These are phyloP conservation scores for Gymnarchus niloticus DNA, from an alignment of 2,113 vertebrate species.

Conservation along the genomic window DNA sequence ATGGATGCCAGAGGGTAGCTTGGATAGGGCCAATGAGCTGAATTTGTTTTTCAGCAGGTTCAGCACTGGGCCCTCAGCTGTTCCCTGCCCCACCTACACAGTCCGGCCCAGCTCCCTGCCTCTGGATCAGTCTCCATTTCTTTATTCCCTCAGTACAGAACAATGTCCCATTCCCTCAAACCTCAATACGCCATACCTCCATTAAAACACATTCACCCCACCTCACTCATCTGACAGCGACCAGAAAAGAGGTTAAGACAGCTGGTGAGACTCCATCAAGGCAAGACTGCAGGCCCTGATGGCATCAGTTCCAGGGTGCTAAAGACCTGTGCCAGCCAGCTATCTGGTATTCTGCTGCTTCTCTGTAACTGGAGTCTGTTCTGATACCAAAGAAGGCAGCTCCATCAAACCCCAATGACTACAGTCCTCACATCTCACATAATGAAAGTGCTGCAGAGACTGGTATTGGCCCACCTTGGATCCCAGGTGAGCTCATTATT, in stretches of 20 bases:
- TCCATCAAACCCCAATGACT: not conserved
- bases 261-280: not conserved
- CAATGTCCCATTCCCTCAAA: too few species aligned
- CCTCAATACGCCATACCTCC: too few species aligned
- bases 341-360: not conserved
- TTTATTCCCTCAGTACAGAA: too few species aligned
- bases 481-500: not conserved
- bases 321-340: not conserved
- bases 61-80: not conserved
- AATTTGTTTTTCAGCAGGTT: not conserved
- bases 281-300: not conserved
- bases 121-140: too few species aligned
- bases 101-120: not conserved
- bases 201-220: not conserved
- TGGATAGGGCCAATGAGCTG: not conserved
- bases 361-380: slow-evolving; percentile 12
- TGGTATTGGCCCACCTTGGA: not conserved
- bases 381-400: not conserved
- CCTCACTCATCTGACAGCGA: not conserved
- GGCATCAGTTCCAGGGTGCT: slow-evolving; percentile 6
- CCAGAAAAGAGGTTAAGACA: not conserved
- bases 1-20: not conserved
- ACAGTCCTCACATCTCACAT: not conserved
- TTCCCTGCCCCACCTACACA: not conserved
- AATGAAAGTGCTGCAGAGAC: not conserved